A percentile compares a stretch with the other conserved stretches of the same genome.
phyloP scores from a whole-genome alignment of 2,113 vertebrate genomes.

The Nyctereutes procyonoides region DNA sequence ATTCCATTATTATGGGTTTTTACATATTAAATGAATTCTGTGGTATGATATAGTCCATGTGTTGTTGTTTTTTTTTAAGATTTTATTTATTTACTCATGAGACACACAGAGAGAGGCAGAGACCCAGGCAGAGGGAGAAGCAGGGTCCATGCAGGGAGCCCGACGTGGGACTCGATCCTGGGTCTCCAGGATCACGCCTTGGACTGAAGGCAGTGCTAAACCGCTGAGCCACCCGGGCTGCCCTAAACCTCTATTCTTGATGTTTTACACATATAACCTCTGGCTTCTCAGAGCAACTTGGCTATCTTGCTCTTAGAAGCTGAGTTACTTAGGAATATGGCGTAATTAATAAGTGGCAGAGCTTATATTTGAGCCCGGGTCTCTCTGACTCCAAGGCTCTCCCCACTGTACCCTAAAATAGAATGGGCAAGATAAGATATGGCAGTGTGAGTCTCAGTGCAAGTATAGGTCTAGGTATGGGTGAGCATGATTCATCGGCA shows the following conservation, averaged over 20 bases:
- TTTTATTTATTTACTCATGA: no score
- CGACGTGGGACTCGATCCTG: no score
- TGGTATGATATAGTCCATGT: constrained; percentile 8
- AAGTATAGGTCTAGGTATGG: background rate
- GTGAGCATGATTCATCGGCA: background rate
- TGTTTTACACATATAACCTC: background rate
- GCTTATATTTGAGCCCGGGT: background rate
- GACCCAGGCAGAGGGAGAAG: no score
- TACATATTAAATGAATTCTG: constrained; percentile 13
- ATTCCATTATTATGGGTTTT: background rate
- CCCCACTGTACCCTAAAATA: constrained; percentile 31
- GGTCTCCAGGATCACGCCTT: no score
- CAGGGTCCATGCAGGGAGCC: no score
- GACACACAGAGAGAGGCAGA: no score
- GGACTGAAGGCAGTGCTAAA: no score
- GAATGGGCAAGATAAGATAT: constrained; percentile 34
- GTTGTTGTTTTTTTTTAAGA: background rate
- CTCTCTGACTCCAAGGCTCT: background rate
- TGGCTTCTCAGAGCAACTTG: background rate
- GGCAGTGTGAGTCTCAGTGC: background rate
- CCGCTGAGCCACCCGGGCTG: no score
- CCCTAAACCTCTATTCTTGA: background rate
- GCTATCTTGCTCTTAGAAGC: background rate
- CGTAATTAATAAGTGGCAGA: constrained; percentile 21
- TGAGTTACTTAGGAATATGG: constrained; percentile 17